Evolutionary conservation across 2,113 vertebrate species (phyloP).

Genomic region (Stigmatopora argus): DNA sequence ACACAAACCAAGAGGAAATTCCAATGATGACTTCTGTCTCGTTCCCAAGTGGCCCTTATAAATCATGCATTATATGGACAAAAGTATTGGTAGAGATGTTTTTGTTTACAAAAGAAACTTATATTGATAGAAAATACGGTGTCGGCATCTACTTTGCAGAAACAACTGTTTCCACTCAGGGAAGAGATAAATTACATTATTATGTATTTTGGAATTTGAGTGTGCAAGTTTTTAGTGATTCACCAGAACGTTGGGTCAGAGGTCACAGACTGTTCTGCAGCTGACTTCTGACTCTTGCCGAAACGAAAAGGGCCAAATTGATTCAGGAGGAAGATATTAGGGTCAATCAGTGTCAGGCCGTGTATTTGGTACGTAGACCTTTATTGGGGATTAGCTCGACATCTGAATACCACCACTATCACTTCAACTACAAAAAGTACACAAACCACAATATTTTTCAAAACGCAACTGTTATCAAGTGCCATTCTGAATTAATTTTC

Average conservation of each 20-base stretch:
- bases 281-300: neutral
- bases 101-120: neutral
- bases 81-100: neutral
- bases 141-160: neutral
- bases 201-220: neutral
- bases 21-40: neutral
- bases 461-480: too few relatives aligned
- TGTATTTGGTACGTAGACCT: too few relatives aligned
- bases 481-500: too few relatives aligned
- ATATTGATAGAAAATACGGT: neutral
- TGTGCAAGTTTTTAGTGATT: neutral
- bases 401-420: too few relatives aligned
- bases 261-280: neutral
- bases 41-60: neutral
- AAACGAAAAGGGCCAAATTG: too few relatives aligned
- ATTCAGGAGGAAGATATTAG: too few relatives aligned
- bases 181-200: neutral
- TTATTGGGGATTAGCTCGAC: too few relatives aligned
- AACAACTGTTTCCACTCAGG: neutral
- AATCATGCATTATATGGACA: conserved; percentile 1
- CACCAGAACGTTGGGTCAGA: neutral
- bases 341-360: too few relatives aligned
- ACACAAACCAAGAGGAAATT: conserved; percentile 5
- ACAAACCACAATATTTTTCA: too few relatives aligned
- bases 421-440: too few relatives aligned